Percentiles rank a stretch among this genome's conserved stretches.
phyloP scores from a whole-genome alignment of 1,140 invertebrate species.

The Musca domestica region DNA sequence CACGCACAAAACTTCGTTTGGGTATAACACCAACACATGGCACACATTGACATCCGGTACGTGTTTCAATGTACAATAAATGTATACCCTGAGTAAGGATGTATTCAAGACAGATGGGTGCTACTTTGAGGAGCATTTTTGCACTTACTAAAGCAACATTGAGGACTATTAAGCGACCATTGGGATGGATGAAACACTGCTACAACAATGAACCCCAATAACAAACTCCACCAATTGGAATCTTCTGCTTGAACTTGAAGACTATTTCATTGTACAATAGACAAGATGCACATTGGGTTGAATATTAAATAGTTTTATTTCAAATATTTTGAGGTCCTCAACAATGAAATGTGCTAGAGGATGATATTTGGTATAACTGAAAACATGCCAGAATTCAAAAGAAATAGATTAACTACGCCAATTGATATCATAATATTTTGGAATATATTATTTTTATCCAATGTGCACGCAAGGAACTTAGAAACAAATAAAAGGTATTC shows the following conservation, averaged over 20 bases:
- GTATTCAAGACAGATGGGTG: constrained; percentile 12
- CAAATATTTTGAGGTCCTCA: too few species aligned
- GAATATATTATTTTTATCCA: not conserved
- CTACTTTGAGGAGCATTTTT: constrained; percentile 3
- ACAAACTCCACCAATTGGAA: too few species aligned
- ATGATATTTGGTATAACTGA: too few species aligned
- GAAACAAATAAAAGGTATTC: not conserved
- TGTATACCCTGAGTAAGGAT: not conserved
- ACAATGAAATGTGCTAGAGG: too few species aligned
- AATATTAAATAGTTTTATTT: too few species aligned
- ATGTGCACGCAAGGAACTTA: not conserved
- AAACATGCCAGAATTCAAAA: too few species aligned
- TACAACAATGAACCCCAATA: not conserved
- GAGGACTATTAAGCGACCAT: not conserved
- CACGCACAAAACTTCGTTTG: not conserved
- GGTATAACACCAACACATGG: not conserved
- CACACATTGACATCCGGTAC: constrained; percentile 21
- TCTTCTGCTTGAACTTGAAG: not conserved
- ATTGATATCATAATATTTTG: not conserved
- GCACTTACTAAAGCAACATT: not conserved
- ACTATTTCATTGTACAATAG: not conserved
- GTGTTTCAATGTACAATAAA: not conserved
- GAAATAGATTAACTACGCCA: too few species aligned
- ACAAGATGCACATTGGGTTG: too few species aligned
- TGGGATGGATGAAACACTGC: not conserved